These are phyloP conservation scores for Hecatera dysodea DNA, from an alignment of 2,888 invertebrate genomes.

Conservation along the genomic window DNA sequence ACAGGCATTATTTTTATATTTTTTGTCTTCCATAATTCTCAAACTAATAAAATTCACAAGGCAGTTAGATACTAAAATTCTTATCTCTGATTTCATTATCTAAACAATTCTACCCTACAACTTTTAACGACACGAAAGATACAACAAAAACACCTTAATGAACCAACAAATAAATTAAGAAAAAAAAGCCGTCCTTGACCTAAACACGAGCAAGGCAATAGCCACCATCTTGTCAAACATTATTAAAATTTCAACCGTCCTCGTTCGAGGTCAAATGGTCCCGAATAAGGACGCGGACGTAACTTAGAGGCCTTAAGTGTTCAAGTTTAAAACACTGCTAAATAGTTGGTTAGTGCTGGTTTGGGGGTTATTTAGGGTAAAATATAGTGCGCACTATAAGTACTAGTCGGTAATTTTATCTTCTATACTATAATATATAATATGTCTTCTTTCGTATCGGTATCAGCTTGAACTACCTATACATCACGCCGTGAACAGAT, in stretches of 20 bases:
- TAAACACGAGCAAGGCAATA: slow-evolving; percentile 1
- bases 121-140: not conserved
- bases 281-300: slow-evolving; percentile 53
- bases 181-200: slow-evolving; percentile 25
- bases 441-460: too few relatives aligned
- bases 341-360: slow-evolving; percentile 53
- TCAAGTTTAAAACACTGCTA: slow-evolving; percentile 59
- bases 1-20: too few relatives aligned
- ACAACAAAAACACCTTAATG: slow-evolving; percentile 16
- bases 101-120: not conserved
- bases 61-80: not conserved
- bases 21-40: too few relatives aligned
- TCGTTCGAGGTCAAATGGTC: slow-evolving; percentile 8
- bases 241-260: slow-evolving; percentile 38
- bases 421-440: too few relatives aligned
- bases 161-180: slow-evolving; percentile 29
- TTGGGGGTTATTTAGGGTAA: slow-evolving; percentile 26
- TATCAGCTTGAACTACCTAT: too few relatives aligned
- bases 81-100: not conserved
- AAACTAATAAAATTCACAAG: too few relatives aligned
- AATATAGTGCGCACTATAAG: too few relatives aligned
- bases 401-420: slow-evolving; percentile 10
- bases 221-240: slow-evolving; percentile 29
- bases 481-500: too few relatives aligned
- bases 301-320: slow-evolving; percentile 44